Conservation (phyloP, 2,888 invertebrate species). For the Entomobrya proxima region DNA sequence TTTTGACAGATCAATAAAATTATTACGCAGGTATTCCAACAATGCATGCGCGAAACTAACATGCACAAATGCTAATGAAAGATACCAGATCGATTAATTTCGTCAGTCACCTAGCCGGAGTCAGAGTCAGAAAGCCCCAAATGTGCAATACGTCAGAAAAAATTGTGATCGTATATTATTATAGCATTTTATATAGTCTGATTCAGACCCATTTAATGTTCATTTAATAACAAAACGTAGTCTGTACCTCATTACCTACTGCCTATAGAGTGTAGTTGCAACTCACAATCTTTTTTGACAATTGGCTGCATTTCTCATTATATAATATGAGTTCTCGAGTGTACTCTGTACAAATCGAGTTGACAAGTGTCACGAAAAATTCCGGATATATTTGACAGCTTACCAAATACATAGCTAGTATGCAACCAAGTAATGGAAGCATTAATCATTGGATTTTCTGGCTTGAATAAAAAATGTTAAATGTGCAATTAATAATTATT, state of each 20-base stretch:
- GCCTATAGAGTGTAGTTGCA: background rate
- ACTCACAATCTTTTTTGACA: background rate
- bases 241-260: background rate
- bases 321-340: no score
- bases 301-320: no score
- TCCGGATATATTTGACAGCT: no score
- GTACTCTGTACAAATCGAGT: no score
- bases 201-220: background rate
- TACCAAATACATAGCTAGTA: no score
- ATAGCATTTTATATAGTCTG: background rate
- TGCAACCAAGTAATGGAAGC: no score
- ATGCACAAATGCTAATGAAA: background rate
- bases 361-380: no score
- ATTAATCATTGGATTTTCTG: no score
- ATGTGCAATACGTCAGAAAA: background rate
- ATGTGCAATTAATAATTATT: no score
- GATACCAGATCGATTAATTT: background rate
- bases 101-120: background rate
- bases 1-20: conserved; percentile 28
- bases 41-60: background rate
- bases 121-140: conserved; percentile 17
- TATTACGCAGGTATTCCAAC: background rate
- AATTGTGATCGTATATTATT: background rate
- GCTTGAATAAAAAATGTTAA: no score
- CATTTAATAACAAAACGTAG: conserved; percentile 24